Percentiles rank a stretch among this genome's conserved stretches.
Evolutionary conservation across 2,113 vertebrate genomes (phyloP).

Genomic region (Himantopus leucocephalus): DNA sequence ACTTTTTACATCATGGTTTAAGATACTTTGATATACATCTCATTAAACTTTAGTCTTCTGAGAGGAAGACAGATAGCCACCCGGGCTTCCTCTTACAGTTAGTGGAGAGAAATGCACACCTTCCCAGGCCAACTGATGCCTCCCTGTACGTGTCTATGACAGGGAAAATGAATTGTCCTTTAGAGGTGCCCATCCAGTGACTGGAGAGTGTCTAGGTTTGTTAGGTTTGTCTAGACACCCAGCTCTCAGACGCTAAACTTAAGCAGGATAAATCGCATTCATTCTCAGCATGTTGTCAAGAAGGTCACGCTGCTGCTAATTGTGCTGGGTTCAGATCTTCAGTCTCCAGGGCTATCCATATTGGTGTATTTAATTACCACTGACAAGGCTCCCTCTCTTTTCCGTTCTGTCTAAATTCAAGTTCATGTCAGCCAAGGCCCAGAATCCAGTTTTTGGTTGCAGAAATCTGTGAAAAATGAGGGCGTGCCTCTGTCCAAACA

Average conservation of each 20-base stretch:
- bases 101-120: background rate
- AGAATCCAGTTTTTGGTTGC: background rate
- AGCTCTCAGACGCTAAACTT: background rate
- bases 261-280: background rate
- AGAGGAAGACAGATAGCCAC: background rate
- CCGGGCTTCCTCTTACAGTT: background rate
- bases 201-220: background rate
- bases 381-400: background rate
- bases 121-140: background rate
- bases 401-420: background rate
- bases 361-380: background rate
- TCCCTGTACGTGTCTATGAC: background rate
- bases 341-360: slow-evolving; percentile 39
- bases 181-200: background rate
- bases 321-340: background rate
- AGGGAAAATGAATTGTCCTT: background rate
- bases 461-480: background rate
- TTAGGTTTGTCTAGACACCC: slow-evolving; percentile 16
- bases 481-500: background rate
- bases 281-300: background rate
- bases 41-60: background rate
- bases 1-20: background rate
- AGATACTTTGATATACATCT: background rate
- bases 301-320: background rate
- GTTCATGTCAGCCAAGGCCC: background rate